Percentiles rank a stretch among this genome's conserved stretches.
phyloP scores from a whole-genome alignment of 2,797 vertebrate genomes.

The Chrysolophus pictus region DNA sequence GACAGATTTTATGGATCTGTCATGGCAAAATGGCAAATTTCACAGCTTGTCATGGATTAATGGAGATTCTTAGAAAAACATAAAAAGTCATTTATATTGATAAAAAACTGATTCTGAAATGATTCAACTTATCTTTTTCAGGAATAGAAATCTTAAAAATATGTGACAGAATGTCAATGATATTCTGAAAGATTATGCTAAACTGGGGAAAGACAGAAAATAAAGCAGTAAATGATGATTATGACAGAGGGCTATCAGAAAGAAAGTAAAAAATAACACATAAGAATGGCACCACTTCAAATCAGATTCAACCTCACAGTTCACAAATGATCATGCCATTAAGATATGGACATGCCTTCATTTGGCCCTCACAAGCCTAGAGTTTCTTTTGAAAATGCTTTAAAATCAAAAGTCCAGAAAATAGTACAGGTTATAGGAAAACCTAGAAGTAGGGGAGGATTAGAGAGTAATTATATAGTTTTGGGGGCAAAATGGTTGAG shows the following conservation, averaged over 20 bases:
- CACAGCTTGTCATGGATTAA: slow-evolving; percentile 50
- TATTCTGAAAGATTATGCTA: slow-evolving; percentile 18
- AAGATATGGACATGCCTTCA: not conserved
- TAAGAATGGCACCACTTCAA: not conserved
- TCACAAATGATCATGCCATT: not conserved
- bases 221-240: not conserved
- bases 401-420: not conserved
- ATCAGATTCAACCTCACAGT: not conserved
- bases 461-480: not conserved
- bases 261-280: not conserved
- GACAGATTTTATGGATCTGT: slow-evolving; percentile 49
- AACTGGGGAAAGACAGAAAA: not conserved
- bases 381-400: not conserved
- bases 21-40: slow-evolving; percentile 58
- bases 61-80: slow-evolving; percentile 34
- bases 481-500: not conserved
- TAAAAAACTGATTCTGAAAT: not conserved
- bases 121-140: slow-evolving; percentile 28
- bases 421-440: not conserved
- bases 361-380: not conserved
- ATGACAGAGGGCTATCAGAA: not conserved
- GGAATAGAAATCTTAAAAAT: not conserved
- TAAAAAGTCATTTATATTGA: slow-evolving; percentile 22
- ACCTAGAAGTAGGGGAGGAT: not conserved
- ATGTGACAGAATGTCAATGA: not conserved